phyloP scores from a whole-genome alignment of 2,113 vertebrate genomes.

The Chelonoidis abingdonii region DNA sequence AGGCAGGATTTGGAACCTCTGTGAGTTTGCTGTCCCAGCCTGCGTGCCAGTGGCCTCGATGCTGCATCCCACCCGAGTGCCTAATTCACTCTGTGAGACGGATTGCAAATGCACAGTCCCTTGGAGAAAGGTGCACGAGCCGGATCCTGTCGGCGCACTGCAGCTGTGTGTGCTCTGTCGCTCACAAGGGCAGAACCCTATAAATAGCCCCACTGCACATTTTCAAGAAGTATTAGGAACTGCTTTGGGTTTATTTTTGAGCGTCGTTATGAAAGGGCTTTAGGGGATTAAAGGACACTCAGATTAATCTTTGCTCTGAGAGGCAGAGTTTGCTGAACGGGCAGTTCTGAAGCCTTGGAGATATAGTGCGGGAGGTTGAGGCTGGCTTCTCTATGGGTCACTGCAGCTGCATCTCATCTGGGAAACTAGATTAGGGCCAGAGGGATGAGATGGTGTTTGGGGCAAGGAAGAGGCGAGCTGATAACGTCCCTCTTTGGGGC shows the following conservation, averaged over 20 bases:
- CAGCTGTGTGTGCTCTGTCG: fast-evolving
- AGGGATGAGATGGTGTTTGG: neutral
- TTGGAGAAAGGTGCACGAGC: fast-evolving
- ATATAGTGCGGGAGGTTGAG: fast-evolving
- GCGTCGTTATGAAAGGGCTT: conserved; percentile 66
- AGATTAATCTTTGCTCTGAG: conserved; percentile 25
- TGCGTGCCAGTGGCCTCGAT: too few relatives aligned
- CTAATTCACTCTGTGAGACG: neutral
- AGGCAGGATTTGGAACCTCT: neutral
- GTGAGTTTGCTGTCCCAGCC: neutral
- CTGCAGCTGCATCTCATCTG: fast-evolving
- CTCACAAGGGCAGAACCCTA: conserved; percentile 20
- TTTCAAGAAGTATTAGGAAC: conserved; percentile 66
- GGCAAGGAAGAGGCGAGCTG: neutral
- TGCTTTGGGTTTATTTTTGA: conserved; percentile 67
- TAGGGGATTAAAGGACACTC: conserved; percentile 57
- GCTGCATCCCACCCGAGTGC: neutral
- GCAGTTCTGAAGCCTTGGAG: neutral
- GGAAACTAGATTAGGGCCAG: neutral
- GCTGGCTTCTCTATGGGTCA: neutral
- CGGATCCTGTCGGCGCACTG: fast-evolving
- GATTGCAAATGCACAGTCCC: neutral
- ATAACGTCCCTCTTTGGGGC: fast-evolving
- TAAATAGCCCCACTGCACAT: conserved; percentile 56
- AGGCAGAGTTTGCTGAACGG: neutral